Base-by-base conservation (phyloP, 1,140 invertebrate species). In the Papilio helenus region DNA sequence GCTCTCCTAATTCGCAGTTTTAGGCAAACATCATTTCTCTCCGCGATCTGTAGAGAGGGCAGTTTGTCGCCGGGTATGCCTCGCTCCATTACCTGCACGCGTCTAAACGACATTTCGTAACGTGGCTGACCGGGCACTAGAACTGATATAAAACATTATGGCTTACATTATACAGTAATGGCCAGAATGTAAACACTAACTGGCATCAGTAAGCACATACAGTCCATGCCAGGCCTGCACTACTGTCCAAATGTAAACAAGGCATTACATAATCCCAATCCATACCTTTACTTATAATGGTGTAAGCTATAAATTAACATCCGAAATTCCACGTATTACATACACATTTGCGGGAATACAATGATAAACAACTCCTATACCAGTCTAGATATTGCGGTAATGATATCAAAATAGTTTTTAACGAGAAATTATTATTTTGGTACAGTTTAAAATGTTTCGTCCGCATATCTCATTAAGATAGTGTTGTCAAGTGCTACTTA, bases 1-100 rank as follows among this genome's bases (percentile, higher is more conserved):
- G 93, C 93, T 79, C 92, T 85, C 23, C 93, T 85, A 65, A 94
- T 85, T 10, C 86, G 82, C 18, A 94, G 72, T 23, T 90, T 82
- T 1, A 90, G 91, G 51, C 91, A 87, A 39, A 94, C 90, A 20
- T 91, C 91, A 8, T 71, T 72, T 2, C 92, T 79, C 18, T 92
- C 91, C 10, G 89, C 90, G 14, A 93, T 79, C 51, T 82, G 88
- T 1, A 93, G 78, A 1, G 80, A 51, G 0, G 92, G 90, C 10
- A 93, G 73, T 61, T 81, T 76, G 29, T 90, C 90, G 0, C 87
- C 87, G 0, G 86, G 79, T 9, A 89, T 29, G 9, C 91, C 88
- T 1, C 86, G 82, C 74, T 93, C 89, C 58, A 88, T 82, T 0
- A 81, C 82, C 78, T 91, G 83, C 76, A 91, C 61, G n/a, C 91